phyloP scores from a whole-genome alignment of 2,113 vertebrate genomes.

The Diphyllodes magnificus region DNA sequence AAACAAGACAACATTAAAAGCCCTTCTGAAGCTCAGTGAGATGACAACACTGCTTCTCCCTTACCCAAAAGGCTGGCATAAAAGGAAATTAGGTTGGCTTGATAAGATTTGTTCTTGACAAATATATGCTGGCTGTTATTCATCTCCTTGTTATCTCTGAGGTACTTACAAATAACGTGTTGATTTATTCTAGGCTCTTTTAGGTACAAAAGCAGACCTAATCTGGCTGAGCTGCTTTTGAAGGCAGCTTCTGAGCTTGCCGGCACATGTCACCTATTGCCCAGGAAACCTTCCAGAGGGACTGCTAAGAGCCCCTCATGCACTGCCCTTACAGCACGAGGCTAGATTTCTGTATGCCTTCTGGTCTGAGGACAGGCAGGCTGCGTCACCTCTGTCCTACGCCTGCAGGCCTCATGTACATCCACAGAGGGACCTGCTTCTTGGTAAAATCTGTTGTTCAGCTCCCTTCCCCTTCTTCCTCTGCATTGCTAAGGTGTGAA shows the following conservation, averaged over 20 bases:
- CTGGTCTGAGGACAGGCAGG: background rate
- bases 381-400: background rate
- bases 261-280: background rate
- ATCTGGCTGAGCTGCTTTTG: background rate
- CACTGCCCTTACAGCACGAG: fast-evolving
- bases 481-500: background rate
- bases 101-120: slow-evolving; percentile 36
- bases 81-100: slow-evolving; percentile 49
- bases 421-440: background rate
- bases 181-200: slow-evolving; percentile 32
- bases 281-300: background rate
- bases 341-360: background rate
- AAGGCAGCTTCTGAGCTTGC: background rate
- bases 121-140: slow-evolving; percentile 11
- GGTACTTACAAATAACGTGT: background rate
- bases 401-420: background rate
- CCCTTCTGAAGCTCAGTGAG: background rate
- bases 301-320: background rate
- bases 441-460: background rate
- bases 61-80: background rate
- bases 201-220: background rate
- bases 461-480: background rate
- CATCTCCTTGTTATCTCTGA: slow-evolving; percentile 18
- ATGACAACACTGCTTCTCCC: background rate
- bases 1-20: background rate